Percentiles rank a stretch among this genome's conserved stretches.
These are phyloP conservation scores for Mormyrops boulengeri DNA, from an alignment of 2,797 vertebrate species.

Conservation along the genomic window DNA sequence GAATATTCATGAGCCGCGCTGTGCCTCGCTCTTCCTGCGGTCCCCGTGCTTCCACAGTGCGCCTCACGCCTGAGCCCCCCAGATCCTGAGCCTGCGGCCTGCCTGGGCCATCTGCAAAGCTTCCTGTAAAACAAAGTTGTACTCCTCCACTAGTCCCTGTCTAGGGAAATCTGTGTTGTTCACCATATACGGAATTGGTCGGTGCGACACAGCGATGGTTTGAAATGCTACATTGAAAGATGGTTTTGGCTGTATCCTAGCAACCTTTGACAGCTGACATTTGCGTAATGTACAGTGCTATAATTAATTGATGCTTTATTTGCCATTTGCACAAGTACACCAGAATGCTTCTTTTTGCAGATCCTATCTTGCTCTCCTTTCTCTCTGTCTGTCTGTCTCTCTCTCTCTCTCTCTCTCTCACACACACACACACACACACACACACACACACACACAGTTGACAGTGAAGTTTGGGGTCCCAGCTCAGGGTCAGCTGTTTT, in stretches of 20 bases:
- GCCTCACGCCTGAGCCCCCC: background rate
- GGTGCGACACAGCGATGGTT: background rate
- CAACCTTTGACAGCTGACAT: conserved; percentile 2
- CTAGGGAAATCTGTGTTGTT: background rate
- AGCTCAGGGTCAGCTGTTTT: background rate
- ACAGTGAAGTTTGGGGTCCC: background rate
- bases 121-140: background rate
- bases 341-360: background rate
- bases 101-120: background rate
- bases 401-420: background rate
- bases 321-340: background rate
- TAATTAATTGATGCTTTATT: background rate
- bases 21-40: background rate
- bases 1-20: conserved; percentile 19
- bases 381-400: background rate
- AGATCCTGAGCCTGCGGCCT: background rate
- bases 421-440: background rate
- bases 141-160: background rate
- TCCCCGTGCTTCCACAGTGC: background rate
- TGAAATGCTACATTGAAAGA: background rate
- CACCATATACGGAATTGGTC: background rate
- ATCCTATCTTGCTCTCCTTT: background rate
- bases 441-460: background rate
- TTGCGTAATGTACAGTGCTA: background rate
- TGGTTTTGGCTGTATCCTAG: background rate